Conservation (phyloP, 2,888 invertebrate species). For the Atethmia centrago region DNA sequence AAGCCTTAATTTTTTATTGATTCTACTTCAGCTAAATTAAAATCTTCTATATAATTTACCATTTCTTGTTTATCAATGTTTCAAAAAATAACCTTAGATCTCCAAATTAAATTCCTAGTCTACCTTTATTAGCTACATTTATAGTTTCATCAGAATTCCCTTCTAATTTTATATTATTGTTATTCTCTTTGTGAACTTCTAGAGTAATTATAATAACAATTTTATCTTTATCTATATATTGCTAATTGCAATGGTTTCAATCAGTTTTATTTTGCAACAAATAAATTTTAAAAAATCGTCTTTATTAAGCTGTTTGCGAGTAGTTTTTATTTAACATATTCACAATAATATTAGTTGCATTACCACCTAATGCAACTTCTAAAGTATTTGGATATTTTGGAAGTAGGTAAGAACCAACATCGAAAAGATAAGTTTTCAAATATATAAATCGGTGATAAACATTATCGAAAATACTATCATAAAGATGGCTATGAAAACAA, state of each 20-base stretch:
- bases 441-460: too few relatives aligned
- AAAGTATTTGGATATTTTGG: not conserved
- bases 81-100: conserved; percentile 1
- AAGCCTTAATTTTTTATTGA: not conserved
- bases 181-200: conserved; percentile 1
- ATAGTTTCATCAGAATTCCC: conserved; percentile 22
- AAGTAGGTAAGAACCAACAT: not conserved
- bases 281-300: not conserved
- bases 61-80: conserved; percentile 18
- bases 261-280: not conserved
- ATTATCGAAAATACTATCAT: not conserved
- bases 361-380: not conserved
- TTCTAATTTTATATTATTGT: conserved; percentile 7
- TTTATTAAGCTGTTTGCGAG: not conserved
- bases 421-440: not conserved
- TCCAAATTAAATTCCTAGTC: conserved; percentile 26
- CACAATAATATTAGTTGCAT: not conserved
- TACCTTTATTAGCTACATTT: conserved; percentile 16
- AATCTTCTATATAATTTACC: not conserved
- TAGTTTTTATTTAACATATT: not conserved
- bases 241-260: not conserved
- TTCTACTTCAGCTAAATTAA: not conserved
- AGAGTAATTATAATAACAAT: not conserved
- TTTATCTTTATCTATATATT: not conserved
- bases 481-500: not conserved